Conservation (phyloP, 2,113 vertebrate species). For the Gobiocypris rarus region DNA sequence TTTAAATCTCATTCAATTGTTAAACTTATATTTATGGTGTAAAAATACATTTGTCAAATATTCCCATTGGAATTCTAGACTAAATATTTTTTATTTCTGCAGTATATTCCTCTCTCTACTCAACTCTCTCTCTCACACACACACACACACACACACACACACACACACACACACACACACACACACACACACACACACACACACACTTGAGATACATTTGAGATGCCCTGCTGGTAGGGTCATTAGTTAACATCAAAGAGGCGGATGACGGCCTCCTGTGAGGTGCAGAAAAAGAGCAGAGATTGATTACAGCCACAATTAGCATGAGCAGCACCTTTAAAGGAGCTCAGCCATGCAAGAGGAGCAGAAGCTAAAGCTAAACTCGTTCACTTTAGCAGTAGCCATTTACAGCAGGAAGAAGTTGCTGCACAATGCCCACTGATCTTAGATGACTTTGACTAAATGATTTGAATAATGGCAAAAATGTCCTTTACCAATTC, state of each 20-base stretch:
- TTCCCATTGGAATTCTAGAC: not conserved
- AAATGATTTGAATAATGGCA: not conserved
- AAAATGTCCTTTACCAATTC: not conserved
- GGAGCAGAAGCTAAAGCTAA: slow-evolving; percentile 1
- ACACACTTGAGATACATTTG: slow-evolving; percentile 44
- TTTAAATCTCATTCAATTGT: too few relatives aligned
- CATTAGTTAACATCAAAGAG: slow-evolving; percentile 79
- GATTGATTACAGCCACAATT: slow-evolving; percentile 78
- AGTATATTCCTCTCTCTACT: not conserved
- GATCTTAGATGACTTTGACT: not conserved
- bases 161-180: too few relatives aligned
- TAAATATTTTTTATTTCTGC: not conserved
- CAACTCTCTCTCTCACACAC: slow-evolving; percentile 24
- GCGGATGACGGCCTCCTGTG: slow-evolving; percentile 73
- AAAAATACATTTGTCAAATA: not conserved
- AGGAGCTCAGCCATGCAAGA: not conserved
- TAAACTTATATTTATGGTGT: too few relatives aligned
- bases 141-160: slow-evolving; percentile 21
- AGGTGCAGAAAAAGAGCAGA: slow-evolving; percentile 68
- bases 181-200: too few relatives aligned
- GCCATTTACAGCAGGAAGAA: not conserved
- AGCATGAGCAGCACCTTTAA: slow-evolving; percentile 64
- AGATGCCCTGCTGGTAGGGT: slow-evolving; percentile 56
- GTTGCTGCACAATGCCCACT: not conserved
- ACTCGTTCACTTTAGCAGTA: not conserved